Conservation (phyloP, 2,888 invertebrate genomes). For the Oxyteleia sp. region DNA sequence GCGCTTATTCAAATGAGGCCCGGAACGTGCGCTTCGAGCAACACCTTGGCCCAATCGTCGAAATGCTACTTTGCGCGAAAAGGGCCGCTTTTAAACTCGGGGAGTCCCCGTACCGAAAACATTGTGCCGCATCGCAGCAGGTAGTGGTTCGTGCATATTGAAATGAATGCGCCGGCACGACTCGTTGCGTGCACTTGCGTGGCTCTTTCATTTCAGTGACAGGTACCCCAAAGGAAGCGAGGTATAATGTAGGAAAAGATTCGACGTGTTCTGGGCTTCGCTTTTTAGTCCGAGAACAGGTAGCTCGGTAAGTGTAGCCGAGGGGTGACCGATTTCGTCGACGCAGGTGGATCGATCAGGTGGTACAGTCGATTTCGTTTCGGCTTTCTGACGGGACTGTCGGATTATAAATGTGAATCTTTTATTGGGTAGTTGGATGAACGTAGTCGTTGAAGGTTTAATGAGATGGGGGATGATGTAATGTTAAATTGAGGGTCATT, state of each 20-base stretch:
- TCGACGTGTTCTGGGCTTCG: conserved; percentile 45
- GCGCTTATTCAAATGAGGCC: conserved; percentile 55
- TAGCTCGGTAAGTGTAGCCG: conserved; percentile 58
- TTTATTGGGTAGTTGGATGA: neutral
- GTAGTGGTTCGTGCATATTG: conserved; percentile 12
- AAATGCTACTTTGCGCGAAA: conserved; percentile 33
- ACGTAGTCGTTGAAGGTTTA: neutral
- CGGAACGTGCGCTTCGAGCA: conserved; percentile 30
- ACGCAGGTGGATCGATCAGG: conserved; percentile 65
- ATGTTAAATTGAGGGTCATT: neutral
- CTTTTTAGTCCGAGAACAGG: conserved; percentile 63
- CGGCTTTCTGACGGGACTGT: neutral
- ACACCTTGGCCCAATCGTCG: too few species aligned
- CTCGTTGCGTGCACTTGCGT: too few species aligned
- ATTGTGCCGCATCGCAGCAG: conserved; percentile 6
- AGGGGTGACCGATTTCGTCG: conserved; percentile 48
- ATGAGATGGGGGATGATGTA: neutral
- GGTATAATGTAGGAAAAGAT: conserved; percentile 55
- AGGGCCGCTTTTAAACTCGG: conserved; percentile 32
- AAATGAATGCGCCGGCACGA: conserved; percentile 47
- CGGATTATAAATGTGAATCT: neutral
- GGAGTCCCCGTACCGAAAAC: neutral
- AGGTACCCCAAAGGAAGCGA: conserved; percentile 57
- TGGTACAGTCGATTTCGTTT: conserved; percentile 36
- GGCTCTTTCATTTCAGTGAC: conserved; percentile 36